Evolutionary conservation across 2,797 vertebrate genomes (phyloP).

Genomic region (Danionella dracula): DNA sequence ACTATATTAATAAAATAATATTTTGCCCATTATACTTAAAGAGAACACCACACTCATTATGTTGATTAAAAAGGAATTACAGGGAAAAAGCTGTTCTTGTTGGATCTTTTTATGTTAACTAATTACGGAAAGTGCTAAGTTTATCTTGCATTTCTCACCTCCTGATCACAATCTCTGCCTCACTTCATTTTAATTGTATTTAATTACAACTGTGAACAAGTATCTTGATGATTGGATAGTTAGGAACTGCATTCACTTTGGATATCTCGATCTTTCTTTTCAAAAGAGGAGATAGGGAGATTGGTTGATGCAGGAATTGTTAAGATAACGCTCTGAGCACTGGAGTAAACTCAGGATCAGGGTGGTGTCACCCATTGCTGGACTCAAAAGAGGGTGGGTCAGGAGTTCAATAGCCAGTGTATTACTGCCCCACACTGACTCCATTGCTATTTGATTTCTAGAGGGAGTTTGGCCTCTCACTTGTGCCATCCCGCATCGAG

Average conservation of each 20-base stretch:
- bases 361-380: conserved; percentile 57
- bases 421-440: no score
- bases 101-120: background rate
- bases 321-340: conserved; percentile 31
- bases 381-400: conserved; percentile 54
- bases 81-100: background rate
- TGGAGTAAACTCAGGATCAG: conserved; percentile 60
- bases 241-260: background rate
- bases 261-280: background rate
- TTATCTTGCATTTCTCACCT: conserved; percentile 7
- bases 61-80: conserved; percentile 27
- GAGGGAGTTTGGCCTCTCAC: conserved; percentile 50
- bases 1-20: background rate
- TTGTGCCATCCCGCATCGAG: conserved; percentile 34
- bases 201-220: background rate
- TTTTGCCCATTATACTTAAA: background rate
- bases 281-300: background rate
- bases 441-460: conserved; percentile 56
- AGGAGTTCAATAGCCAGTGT: conserved; percentile 67
- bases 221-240: conserved; percentile 26
- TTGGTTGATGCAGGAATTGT: background rate
- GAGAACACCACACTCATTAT: background rate
- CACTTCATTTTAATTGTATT: conserved; percentile 9
- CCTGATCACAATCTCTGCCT: background rate
- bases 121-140: conserved; percentile 17